Conservation (phyloP, 2,888 invertebrate species). For the Agriotes lineatus region DNA sequence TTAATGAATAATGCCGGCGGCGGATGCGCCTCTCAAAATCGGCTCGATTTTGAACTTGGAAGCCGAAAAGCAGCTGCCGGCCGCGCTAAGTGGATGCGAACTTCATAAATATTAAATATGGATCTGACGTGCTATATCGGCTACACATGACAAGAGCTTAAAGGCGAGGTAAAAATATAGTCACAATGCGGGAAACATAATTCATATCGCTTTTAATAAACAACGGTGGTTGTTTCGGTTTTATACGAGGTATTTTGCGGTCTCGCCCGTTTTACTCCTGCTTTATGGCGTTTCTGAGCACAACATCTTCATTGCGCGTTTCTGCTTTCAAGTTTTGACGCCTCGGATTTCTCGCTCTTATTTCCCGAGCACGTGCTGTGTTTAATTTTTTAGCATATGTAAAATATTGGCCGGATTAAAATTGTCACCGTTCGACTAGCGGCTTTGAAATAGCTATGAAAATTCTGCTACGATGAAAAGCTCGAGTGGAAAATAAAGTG, state of each 20-base stretch:
- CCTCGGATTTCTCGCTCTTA: constrained; percentile 21
- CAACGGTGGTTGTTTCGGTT: constrained; percentile 56
- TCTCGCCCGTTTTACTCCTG: constrained; percentile 36
- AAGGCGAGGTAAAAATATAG: constrained; percentile 50
- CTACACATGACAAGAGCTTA: constrained; percentile 46
- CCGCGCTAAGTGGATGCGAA: constrained; percentile 56
- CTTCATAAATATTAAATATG: constrained; percentile 57
- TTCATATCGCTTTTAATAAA: constrained; percentile 56
- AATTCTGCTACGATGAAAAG: too few relatives aligned
- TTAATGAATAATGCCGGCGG: constrained; percentile 24
- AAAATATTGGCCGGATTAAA: neutral
- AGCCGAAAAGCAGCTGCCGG: constrained; percentile 52
- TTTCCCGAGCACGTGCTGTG: constrained; percentile 4
- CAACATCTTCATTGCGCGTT: constrained; percentile 27
- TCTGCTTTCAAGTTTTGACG: constrained; percentile 31
- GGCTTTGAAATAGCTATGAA: too few relatives aligned
- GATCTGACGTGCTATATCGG: constrained; percentile 49
- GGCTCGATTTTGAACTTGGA: constrained; percentile 19
- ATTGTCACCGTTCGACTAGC: neutral
- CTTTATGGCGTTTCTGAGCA: constrained; percentile 23
- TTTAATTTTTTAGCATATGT: constrained; percentile 11
- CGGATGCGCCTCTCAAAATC: constrained; percentile 25
- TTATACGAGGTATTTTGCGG: constrained; percentile 51
- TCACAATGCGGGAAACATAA: constrained; percentile 56
- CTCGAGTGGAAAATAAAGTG: too few relatives aligned